Conservation (phyloP, 2,797 vertebrate species). For the Mallotus villosus region DNA sequence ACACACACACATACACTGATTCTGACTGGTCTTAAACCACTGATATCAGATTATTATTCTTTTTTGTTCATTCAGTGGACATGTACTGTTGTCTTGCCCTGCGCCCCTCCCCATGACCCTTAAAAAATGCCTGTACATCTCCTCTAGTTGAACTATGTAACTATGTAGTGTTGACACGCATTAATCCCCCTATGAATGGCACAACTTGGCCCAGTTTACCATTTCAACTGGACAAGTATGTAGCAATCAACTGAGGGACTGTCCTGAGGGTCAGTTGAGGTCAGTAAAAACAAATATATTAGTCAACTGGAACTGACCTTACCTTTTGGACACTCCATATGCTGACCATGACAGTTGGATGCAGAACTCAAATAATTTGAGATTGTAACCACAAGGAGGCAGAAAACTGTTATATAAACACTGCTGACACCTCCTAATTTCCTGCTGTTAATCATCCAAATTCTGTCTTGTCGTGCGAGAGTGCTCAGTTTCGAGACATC, state of each 20-base stretch:
- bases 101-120: too few species aligned
- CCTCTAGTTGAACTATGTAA: too few species aligned
- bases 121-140: too few species aligned
- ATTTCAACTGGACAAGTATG: too few species aligned
- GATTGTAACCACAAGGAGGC: neutral
- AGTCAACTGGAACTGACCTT: neutral
- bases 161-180: neutral
- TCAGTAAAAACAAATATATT: neutral
- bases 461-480: neutral
- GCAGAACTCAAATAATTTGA: too few species aligned
- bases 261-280: too few species aligned
- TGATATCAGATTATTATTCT: too few species aligned
- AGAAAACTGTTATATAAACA: neutral
- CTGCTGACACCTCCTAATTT: neutral
- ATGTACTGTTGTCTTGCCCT: too few species aligned
- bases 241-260: too few species aligned
- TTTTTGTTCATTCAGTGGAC: too few species aligned
- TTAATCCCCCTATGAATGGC: neutral
- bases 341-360: too few species aligned
- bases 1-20: neutral
- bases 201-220: neutral
- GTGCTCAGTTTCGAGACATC: neutral
- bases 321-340: too few species aligned
- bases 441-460: neutral
- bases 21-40: neutral